Conservation (phyloP, 2,888 invertebrate species). For the Tridacna gigas region DNA sequence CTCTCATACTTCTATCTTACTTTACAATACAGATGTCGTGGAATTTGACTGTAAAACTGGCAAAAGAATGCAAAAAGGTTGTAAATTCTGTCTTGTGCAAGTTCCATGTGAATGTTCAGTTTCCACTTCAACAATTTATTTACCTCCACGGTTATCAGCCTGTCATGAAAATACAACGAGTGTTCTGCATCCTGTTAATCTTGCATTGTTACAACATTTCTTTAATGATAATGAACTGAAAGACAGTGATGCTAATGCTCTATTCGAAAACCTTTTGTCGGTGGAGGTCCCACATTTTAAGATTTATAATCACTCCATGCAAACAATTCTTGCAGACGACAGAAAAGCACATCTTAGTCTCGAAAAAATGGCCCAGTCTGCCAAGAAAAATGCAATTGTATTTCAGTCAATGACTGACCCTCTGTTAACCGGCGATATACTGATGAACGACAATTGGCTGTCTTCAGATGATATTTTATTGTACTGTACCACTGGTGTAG, state of each 20-base stretch:
- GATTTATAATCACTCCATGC: slow-evolving; percentile 29
- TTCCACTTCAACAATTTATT: slow-evolving; percentile 4
- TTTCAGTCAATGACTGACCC: slow-evolving; percentile 38
- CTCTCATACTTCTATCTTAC: slow-evolving; percentile 9
- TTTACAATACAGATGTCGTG: slow-evolving; percentile 16
- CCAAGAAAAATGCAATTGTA: slow-evolving; percentile 27
- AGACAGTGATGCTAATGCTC: slow-evolving; percentile 5
- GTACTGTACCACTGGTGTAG: slow-evolving; percentile 20
- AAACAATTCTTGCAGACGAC: slow-evolving; percentile 16
- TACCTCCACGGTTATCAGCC: slow-evolving; percentile 25
- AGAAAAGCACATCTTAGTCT: slow-evolving; percentile 29
- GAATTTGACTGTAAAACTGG: slow-evolving; percentile 31
- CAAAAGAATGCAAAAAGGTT: slow-evolving; percentile 21
- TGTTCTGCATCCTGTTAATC: slow-evolving; percentile 41
- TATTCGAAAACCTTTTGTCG: slow-evolving; percentile 21
- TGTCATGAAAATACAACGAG: slow-evolving; percentile 34
- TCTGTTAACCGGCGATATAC: slow-evolving; percentile 26
- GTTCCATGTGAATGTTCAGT: slow-evolving; percentile 40
- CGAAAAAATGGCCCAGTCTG: slow-evolving; percentile 24
- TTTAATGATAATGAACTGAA: slow-evolving; percentile 18
- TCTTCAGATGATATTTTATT: slow-evolving; percentile 20
- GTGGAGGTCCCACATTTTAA: slow-evolving; percentile 22
- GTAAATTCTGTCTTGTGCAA: slow-evolving; percentile 32
- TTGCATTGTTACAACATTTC: slow-evolving; percentile 46
- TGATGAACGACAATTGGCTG: background rate